Evolutionary conservation across 2,113 vertebrate genomes (phyloP), one percentile per base, ranked within the genome.

Genomic region (Mobula hypostoma): DNA sequence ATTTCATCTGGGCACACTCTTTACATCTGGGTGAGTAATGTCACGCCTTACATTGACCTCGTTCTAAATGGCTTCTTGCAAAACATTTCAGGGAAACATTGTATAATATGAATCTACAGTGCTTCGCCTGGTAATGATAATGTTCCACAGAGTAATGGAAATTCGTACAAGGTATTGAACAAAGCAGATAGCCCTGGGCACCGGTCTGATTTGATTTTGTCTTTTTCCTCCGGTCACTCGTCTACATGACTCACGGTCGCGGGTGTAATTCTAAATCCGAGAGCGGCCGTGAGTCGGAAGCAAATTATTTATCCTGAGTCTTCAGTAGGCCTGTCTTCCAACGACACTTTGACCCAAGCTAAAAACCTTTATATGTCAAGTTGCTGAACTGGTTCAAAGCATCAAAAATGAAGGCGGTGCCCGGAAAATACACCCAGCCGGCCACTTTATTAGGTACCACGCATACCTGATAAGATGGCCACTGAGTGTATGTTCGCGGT

Each of bases 41-140:
- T 90, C n/a, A 5, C 61, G 66, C 32, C 3, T 90, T 90, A 90
- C 61, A 68, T 40, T 87, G n/a, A 63, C 24, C 61, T 90, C 61
- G 21, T 90, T 90, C 63, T 63, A 68, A 68, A 90, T 90, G 85
- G 61, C 61, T 90, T 90, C 29, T 90, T 90, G 85, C 29, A 68
- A 87, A 68, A n/a, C 61, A 90, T 66, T 90, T 90, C 85, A 68
- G 85, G n/a, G 85, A 88, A 88, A 61, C 27, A n/a, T 66, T 29
- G 85, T 32, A 29, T 88, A 88, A 90, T 66, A 61, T 66, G 61
- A 90, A 68, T 68, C 27, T 32, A 90, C 61, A 66, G 29, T 90
- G 85, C 61, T 90, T 90, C 61, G 32, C 61, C 61, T 90, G 61
- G 85, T 90, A 90, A 90, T 90, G 85, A 90, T 90, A 90, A 90